phyloP scores from a whole-genome alignment of 2,888 invertebrate species.

The Epistrophe grossulariae region DNA sequence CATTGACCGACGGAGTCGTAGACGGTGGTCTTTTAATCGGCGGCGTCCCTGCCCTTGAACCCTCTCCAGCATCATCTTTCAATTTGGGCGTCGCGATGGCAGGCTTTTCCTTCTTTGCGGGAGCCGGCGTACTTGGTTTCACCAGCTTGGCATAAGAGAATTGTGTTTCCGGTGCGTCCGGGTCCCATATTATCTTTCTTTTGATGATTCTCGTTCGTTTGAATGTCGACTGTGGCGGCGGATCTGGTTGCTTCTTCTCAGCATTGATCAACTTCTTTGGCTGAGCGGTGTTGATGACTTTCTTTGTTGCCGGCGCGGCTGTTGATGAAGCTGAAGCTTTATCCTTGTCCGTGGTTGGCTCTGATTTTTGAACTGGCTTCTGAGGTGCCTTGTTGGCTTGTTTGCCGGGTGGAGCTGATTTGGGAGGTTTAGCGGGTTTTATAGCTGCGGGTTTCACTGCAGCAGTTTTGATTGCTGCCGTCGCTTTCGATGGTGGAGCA shows the following conservation, averaged over 20 bases:
- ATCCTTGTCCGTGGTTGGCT: conserved; percentile 42
- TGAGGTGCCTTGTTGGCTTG: background rate
- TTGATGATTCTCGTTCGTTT: conserved; percentile 86
- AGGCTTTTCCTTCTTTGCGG: conserved; percentile 66
- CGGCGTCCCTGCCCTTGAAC: conserved; percentile 22
- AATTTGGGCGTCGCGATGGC: conserved; percentile 15
- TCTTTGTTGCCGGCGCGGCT: conserved; percentile 4
- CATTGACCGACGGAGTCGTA: conserved; percentile 51
- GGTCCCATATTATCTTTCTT: conserved; percentile 90
- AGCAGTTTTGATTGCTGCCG: conserved; percentile 11
- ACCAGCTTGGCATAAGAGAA: conserved; percentile 83
- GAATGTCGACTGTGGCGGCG: conserved; percentile 76
- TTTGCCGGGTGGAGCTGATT: conserved; percentile 6
- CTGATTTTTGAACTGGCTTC: conserved; percentile 37
- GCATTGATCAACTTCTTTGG: conserved; percentile 54
- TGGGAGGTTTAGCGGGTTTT: background rate
- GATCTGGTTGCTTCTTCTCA: conserved; percentile 47
- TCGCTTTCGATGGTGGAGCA: background rate
- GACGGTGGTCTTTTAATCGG: conserved; percentile 42
- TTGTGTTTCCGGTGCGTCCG: conserved; percentile 84
- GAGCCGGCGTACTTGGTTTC: conserved; percentile 70
- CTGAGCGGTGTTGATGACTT: conserved; percentile 10
- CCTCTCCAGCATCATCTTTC: conserved; percentile 48
- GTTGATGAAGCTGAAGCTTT: conserved; percentile 9
- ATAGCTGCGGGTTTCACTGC: conserved; percentile 17